phyloP scores from a whole-genome alignment of 2,888 invertebrate genomes.

The Platycnemis pennipes region DNA sequence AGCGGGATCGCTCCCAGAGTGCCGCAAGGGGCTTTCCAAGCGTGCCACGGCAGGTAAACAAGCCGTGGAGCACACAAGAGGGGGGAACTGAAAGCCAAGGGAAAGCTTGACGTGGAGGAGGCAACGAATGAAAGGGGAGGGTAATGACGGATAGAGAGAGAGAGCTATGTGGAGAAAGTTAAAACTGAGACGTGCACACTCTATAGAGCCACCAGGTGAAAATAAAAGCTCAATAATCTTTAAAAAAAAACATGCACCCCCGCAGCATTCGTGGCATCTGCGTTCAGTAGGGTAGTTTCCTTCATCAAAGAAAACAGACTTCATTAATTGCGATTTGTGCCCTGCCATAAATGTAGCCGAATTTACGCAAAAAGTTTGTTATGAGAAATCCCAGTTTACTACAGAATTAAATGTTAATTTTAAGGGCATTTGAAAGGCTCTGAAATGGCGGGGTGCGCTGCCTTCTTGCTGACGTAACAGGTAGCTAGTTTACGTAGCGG shows the following conservation, averaged over 20 bases:
- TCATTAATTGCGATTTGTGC: too few species aligned
- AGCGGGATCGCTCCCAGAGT: background rate
- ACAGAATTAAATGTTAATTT: too few species aligned
- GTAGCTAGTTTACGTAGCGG: too few species aligned
- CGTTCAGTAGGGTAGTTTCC: too few species aligned
- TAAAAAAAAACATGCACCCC: background rate
- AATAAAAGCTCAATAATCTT: background rate
- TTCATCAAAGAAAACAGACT: too few species aligned
- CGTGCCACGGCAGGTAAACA: background rate
- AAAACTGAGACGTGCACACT: background rate
- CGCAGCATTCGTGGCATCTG: too few species aligned
- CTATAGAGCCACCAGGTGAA: background rate
- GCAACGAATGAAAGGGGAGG: background rate
- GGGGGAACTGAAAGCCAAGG: conserved; percentile 12
- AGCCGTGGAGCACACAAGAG: background rate
- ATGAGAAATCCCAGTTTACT: too few species aligned
- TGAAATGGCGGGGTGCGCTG: too few species aligned
- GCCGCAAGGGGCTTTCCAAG: background rate
- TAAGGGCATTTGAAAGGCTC: too few species aligned
- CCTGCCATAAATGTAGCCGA: too few species aligned
- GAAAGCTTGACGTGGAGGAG: background rate
- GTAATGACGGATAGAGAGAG: background rate
- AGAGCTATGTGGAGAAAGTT: background rate
- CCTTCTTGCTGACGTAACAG: too few species aligned
- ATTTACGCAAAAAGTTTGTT: too few species aligned